A percentile compares a stretch with the other conserved stretches of the same genome.
These are phyloP conservation scores for Phymorhynchus buccinoides DNA, from an alignment of 1,140 invertebrate genomes.

Conservation along the genomic window DNA sequence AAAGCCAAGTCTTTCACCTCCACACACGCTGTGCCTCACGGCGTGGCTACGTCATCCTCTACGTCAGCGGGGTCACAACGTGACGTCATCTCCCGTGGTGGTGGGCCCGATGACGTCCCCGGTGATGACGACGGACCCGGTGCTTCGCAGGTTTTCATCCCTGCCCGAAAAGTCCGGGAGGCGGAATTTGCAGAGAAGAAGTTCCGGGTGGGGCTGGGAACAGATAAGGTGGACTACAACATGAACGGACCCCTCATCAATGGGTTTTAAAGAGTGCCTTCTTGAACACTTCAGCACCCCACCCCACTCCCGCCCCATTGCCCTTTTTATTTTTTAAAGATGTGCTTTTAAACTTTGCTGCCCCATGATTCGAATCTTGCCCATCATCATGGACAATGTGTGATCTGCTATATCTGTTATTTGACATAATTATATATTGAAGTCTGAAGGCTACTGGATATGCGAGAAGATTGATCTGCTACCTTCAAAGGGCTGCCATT, in stretches of 20 bases:
- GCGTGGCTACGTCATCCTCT: background rate
- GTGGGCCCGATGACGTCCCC: slow-evolving; percentile 12
- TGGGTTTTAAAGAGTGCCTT: slow-evolving; percentile 17
- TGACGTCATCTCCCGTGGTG: slow-evolving; percentile 40
- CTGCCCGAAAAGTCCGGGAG: slow-evolving; percentile 35
- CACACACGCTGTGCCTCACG: slow-evolving; percentile 37
- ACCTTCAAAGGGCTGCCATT: too few relatives aligned
- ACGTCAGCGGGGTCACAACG: background rate
- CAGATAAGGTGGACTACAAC: slow-evolving; percentile 34
- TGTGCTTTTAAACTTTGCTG: background rate
- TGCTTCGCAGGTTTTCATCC: slow-evolving; percentile 51
- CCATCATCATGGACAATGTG: background rate
- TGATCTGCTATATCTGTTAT: background rate
- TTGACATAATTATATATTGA: background rate
- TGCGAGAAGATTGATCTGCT: too few relatives aligned
- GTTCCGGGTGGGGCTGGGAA: slow-evolving; percentile 13
- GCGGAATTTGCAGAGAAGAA: background rate
- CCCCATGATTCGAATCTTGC: too few relatives aligned
- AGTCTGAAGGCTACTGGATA: too few relatives aligned
- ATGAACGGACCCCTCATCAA: slow-evolving; percentile 34
- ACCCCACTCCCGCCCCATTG: background rate
- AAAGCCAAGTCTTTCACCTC: slow-evolving; percentile 59
- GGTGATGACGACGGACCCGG: slow-evolving; percentile 41
- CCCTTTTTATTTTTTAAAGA: background rate
- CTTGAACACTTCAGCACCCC: background rate